phyloP scores from a whole-genome alignment of 2,888 invertebrate species.

The Drosophila birchii region DNA sequence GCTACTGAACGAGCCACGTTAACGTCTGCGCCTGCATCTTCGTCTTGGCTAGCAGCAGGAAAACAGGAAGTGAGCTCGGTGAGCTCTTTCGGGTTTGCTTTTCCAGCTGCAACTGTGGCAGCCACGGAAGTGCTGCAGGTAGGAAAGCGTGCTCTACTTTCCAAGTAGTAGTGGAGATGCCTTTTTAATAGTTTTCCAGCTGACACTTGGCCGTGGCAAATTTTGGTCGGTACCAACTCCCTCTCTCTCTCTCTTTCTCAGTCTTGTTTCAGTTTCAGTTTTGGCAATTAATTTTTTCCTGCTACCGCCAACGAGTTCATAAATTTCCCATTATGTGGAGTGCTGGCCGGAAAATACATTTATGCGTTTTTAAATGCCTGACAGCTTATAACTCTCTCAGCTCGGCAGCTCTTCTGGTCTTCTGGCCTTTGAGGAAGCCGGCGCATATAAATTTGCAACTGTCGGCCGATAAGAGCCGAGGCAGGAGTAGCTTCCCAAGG shows the following conservation, averaged over 20 bases:
- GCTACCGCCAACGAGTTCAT: constrained; percentile 57
- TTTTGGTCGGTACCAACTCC: constrained; percentile 23
- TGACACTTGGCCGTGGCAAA: constrained; percentile 58
- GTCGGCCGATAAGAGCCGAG: constrained; percentile 41
- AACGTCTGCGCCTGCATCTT: background rate
- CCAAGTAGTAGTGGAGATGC: constrained; percentile 48
- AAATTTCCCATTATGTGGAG: constrained; percentile 61
- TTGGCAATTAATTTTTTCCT: constrained; percentile 64
- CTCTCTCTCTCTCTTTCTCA: constrained; percentile 11
- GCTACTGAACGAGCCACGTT: constrained; percentile 32
- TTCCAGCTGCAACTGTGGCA: constrained; percentile 48
- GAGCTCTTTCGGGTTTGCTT: constrained; percentile 51
- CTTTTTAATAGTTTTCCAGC: constrained; percentile 71
- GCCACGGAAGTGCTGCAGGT: constrained; percentile 71
- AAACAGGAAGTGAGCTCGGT: constrained; percentile 72
- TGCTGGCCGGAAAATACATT: constrained; percentile 66
- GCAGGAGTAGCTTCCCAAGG: constrained; percentile 1
- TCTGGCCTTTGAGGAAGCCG: constrained; percentile 32
- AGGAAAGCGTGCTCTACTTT: constrained; percentile 46
- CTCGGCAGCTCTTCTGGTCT: constrained; percentile 2
- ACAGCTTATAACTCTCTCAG: constrained; percentile 44
- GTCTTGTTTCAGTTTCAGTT: constrained; percentile 35
- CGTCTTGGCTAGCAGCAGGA: constrained; percentile 26
- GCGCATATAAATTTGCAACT: constrained; percentile 49
- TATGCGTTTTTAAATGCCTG: constrained; percentile 71